Evolutionary conservation across 2,113 vertebrate species (phyloP).

Genomic region (Heterotis niloticus): DNA sequence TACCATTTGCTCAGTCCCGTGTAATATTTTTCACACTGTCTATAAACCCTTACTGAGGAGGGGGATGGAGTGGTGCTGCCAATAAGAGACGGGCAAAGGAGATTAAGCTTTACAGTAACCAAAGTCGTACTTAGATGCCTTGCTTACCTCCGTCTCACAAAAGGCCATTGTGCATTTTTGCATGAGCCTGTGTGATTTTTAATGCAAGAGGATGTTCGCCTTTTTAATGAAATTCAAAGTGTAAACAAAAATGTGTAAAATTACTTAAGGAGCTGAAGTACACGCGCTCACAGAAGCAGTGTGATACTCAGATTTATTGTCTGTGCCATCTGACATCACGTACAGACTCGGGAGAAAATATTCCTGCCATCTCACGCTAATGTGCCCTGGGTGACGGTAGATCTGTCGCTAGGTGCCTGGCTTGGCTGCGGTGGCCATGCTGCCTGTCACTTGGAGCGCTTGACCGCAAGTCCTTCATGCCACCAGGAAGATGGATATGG

Average conservation of each 20-base stretch:
- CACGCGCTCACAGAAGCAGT: neutral
- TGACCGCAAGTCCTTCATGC: constrained; percentile 56
- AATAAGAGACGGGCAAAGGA: neutral
- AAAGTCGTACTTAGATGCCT: too few relatives aligned
- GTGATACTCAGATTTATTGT: constrained; percentile 52
- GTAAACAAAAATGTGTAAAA: neutral
- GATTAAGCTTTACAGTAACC: neutral
- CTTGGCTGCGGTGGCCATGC: constrained; percentile 42
- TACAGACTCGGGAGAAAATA: constrained; percentile 50
- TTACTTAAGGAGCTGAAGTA: neutral
- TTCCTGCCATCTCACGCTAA: constrained; percentile 57
- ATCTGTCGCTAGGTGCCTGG: constrained; percentile 48
- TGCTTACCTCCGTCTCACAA: neutral
- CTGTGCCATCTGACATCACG: constrained; percentile 51
- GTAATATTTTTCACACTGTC: neutral
- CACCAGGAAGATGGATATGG: constrained; percentile 21
- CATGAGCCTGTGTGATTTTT: too few relatives aligned
- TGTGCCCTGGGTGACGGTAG: constrained; percentile 46
- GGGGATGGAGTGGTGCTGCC: neutral
- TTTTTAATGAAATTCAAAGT: neutral
- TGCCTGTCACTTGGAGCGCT: constrained; percentile 59
- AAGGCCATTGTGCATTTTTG: neutral
- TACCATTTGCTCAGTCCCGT: neutral
- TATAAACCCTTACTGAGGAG: constrained; percentile 2
- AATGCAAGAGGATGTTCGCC: neutral